Evolutionary conservation across 1,140 invertebrate species (phyloP), one percentile per base, ranked within the genome.

Genomic region (Drosophila kanapiae): DNA sequence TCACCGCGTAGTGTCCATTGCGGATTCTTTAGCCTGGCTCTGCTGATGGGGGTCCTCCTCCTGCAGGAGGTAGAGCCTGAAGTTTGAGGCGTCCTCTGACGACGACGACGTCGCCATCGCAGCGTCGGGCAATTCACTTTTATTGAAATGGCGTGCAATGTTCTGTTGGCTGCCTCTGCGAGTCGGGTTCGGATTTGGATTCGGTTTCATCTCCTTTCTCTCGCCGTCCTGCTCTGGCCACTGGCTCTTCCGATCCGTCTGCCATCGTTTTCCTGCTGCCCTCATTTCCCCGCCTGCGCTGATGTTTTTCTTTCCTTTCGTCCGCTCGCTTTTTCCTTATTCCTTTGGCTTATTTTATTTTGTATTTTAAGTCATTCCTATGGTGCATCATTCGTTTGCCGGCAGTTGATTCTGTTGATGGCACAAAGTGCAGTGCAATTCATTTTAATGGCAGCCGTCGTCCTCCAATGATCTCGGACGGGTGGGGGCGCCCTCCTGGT

Each of bases 61-160:
- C 43, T 49, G 47, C 80, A 82, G 80, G 53, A 78, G 37, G 31
- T 27, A 42, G 69, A 69, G 69, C 69, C 61, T 54, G 85, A 88
- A 87, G 84, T 85, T 85, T 76, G 79, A 80, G 82, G 70, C 78
- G 63, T 86, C 67, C 48, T 58, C 81, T 35, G 51, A 61, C 62
- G 57, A 63, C 57, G 35, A 57, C 57, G 37, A 58, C 62, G 59
- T 59, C 61, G 59, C 62, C 74, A 60, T 80, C 77, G 74, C 53
- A 58, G 61, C 58, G 83, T 80, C 81, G 80, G 69, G 90, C 82
- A 91, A 91, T 91, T 91, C 90, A 91, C 84, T 91, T 91, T 91
- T 91, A 91, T 91, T 91, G 90, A 91, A 91, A 91, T 91, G 84
- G 90, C 90, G 82, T 87, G 80, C 83, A 87, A 88, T 87, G 83